Percentiles rank a stretch among this genome's conserved stretches.
These are phyloP conservation scores for Bubo blakistoni DNA, from an alignment of 2,113 vertebrate genomes.

Conservation along the genomic window DNA sequence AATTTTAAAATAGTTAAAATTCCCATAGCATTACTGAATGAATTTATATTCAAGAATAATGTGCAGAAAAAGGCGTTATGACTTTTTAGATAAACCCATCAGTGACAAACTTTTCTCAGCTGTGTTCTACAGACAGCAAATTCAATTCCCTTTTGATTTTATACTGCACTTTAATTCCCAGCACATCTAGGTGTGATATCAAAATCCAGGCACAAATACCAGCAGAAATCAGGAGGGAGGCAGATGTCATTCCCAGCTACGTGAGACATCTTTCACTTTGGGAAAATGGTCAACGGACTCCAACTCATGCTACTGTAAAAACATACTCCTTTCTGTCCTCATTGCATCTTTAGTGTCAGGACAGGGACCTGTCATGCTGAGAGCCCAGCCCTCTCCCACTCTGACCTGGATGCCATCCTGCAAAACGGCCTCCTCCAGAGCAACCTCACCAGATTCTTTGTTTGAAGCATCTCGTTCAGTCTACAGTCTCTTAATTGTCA, in stretches of 20 bases:
- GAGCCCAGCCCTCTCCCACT: fast-evolving
- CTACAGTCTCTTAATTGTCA: neutral
- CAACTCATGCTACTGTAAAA: neutral
- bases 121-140: neutral
- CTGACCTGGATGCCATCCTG: fast-evolving
- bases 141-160: neutral
- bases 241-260: neutral
- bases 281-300: neutral
- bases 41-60: neutral
- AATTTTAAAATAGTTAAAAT: neutral
- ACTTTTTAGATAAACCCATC: neutral
- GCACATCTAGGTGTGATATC: neutral
- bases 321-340: neutral
- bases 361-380: neutral
- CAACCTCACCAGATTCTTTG: fast-evolving
- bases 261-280: neutral
- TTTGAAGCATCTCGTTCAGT: neutral
- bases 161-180: neutral
- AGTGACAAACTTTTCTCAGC: neutral
- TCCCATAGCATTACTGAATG: neutral
- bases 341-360: fast-evolving
- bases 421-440: neutral
- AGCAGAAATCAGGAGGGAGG: neutral
- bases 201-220: neutral
- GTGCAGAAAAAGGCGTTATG: neutral